Percentiles rank a stretch among this genome's conserved stretches.
Evolutionary conservation across 1,140 invertebrate genomes (phyloP).

Genomic region (Bombus consobrinus): DNA sequence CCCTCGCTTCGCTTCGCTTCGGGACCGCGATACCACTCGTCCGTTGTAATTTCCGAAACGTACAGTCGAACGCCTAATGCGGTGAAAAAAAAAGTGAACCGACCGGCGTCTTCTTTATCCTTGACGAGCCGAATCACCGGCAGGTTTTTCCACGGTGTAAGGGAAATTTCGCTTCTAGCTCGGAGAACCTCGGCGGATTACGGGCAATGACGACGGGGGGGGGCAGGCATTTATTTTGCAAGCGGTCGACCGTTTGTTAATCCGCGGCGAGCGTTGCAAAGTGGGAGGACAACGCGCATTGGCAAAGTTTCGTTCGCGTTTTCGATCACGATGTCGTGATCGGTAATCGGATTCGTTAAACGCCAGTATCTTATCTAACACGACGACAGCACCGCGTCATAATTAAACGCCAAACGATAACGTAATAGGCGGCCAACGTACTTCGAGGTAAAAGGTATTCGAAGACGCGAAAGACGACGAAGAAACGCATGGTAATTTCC

Average conservation of each 20-base stretch:
- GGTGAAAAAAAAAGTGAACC: not conserved
- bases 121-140: not conserved
- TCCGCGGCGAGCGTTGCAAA: not conserved
- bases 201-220: too few relatives aligned
- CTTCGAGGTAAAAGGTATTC: not conserved
- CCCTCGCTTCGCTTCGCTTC: too few relatives aligned
- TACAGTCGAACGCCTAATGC: not conserved
- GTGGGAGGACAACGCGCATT: not conserved
- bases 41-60: slow-evolving; percentile 48
- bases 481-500: not conserved
- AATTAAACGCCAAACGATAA: too few relatives aligned
- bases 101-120: not conserved
- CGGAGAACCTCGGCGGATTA: not conserved
- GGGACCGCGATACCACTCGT: not conserved
- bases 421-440: not conserved
- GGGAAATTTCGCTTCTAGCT: not conserved
- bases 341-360: not conserved
- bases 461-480: not conserved
- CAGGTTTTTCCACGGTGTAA: not conserved
- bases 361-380: too few relatives aligned
- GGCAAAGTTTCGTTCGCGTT: not conserved
- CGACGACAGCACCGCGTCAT: not conserved
- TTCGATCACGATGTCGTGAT: too few relatives aligned
- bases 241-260: not conserved
- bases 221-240: not conserved